Percentiles rank a stretch among this genome's conserved stretches.
Evolutionary conservation across 2,797 vertebrate genomes (phyloP).

Genomic region (Loriculus beryllinus): DNA sequence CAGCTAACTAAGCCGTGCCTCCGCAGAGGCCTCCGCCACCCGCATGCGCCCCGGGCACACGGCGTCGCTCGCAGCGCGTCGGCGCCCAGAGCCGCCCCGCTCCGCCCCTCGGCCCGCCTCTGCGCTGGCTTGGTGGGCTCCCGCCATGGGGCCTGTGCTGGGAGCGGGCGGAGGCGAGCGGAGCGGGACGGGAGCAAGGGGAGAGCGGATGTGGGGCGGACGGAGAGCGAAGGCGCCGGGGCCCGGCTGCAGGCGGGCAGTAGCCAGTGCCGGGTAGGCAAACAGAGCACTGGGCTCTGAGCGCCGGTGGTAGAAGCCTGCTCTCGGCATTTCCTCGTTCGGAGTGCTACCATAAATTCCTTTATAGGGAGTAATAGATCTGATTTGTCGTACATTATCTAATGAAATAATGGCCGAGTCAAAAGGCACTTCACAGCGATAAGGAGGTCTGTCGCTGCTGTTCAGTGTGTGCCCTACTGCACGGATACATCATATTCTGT

Average conservation of each 20-base stretch:
- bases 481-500: accelerated
- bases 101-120: background rate
- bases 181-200: too few species aligned
- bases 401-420: accelerated
- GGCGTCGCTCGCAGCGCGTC: background rate
- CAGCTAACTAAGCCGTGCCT: background rate
- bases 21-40: background rate
- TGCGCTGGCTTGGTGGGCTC: background rate
- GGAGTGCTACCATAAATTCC: accelerated
- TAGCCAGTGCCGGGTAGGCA: too few species aligned
- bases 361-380: accelerated
- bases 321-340: accelerated
- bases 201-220: too few species aligned
- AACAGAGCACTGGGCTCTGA: background rate
- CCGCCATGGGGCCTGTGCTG: too few species aligned
- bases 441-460: background rate
- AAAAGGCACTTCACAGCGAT: background rate
- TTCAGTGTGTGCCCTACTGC: accelerated
- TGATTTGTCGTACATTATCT: accelerated
- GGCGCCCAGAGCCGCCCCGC: background rate
- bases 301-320: background rate
- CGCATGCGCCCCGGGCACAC: background rate
- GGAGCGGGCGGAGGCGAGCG: background rate
- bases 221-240: too few species aligned
- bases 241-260: too few species aligned